phyloP scores from a whole-genome alignment of 2,888 invertebrate genomes.

The Nebria salina region DNA sequence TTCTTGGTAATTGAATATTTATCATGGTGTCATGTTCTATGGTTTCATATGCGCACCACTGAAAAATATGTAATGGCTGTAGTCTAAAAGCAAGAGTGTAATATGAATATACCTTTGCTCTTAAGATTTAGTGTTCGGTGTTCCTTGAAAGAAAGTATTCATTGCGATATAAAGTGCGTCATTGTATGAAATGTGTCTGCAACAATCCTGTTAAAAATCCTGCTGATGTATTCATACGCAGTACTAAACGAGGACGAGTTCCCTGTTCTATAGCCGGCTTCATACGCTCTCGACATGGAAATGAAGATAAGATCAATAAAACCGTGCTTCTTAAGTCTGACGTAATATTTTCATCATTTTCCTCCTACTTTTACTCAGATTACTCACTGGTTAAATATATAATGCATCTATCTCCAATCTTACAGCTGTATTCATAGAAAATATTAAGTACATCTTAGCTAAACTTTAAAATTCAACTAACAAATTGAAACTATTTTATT shows the following conservation, averaged over 20 bases:
- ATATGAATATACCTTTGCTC: background rate
- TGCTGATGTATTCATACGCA: slow-evolving; percentile 17
- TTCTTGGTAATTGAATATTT: no score
- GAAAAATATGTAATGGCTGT: background rate
- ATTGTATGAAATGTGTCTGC: background rate
- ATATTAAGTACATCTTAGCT: no score
- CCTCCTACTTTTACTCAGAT: background rate
- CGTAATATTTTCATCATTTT: slow-evolving; percentile 3
- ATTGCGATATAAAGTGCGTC: background rate
- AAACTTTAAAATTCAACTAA: no score
- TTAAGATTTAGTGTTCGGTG: background rate
- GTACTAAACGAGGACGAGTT: slow-evolving; percentile 9
- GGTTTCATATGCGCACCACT: background rate
- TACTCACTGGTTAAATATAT: background rate
- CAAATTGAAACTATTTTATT: no score
- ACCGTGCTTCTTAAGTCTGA: background rate
- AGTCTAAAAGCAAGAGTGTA: background rate
- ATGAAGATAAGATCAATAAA: slow-evolving; percentile 7
- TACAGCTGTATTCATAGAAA: no score
- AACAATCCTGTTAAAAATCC: slow-evolving; percentile 8
- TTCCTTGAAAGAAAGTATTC: background rate
- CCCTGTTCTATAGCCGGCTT: slow-evolving; percentile 3
- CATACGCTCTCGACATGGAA: slow-evolving; percentile 5
- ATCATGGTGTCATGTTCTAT: no score
- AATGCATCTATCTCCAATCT: no score